Percentiles rank a stretch among this genome's conserved stretches.
Conservation (phyloP, 2,113 vertebrate species). For the Microcebus griseorufus region DNA sequence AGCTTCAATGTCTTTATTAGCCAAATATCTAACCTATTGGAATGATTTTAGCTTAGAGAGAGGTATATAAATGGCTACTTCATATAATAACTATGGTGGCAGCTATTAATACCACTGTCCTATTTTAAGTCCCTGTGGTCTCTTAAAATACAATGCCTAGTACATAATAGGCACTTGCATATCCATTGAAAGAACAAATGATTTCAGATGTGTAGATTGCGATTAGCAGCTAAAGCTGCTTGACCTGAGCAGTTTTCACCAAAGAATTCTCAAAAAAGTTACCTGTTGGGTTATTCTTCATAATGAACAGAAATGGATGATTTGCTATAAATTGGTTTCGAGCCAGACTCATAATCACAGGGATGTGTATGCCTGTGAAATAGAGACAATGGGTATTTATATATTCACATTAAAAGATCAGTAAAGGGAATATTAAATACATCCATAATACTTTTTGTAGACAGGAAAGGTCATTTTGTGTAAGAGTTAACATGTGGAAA, state of each 20-base stretch:
- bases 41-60: neutral
- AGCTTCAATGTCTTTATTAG: neutral
- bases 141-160: neutral
- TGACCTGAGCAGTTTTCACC: neutral
- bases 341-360: conserved; percentile 82
- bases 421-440: neutral
- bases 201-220: neutral
- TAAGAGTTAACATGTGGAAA: neutral
- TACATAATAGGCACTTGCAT: neutral
- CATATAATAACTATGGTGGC: neutral
- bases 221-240: neutral
- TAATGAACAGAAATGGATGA: conserved; percentile 82
- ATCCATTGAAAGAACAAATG: neutral
- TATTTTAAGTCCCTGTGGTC: neutral
- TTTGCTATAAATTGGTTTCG: conserved; percentile 80
- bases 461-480: neutral
- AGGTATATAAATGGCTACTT: neutral
- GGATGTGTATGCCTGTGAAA: conserved; percentile 70
- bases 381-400: neutral
- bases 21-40: neutral
- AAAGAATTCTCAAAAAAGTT: conserved; percentile 1
- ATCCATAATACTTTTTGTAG: neutral
- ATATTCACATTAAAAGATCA: neutral
- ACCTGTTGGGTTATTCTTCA: conserved; percentile 82
- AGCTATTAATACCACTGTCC: neutral